These are phyloP conservation scores for Microcebus jonahi DNA, from an alignment of 2,113 vertebrate genomes.

Conservation along the genomic window DNA sequence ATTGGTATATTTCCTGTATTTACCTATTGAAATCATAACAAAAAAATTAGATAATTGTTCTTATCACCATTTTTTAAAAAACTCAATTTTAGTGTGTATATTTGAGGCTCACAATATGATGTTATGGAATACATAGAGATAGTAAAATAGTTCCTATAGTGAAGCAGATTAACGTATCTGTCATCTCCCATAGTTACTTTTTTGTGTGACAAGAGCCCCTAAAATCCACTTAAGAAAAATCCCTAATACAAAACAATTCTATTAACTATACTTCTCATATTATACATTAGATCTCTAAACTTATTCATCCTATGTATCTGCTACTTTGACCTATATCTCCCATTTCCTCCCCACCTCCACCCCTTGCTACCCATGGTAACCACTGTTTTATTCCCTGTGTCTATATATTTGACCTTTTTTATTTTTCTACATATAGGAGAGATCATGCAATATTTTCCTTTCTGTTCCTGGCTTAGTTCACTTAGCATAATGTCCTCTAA, in stretches of 20 bases:
- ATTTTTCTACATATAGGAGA: neutral
- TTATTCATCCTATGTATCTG: neutral
- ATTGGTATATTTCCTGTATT: neutral
- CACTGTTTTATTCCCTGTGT: neutral
- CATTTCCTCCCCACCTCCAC: neutral
- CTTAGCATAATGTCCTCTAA: neutral
- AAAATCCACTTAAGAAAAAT: neutral
- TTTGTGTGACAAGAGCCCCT: neutral
- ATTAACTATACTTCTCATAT: neutral
- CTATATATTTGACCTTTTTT: neutral
- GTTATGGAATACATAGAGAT: neutral
- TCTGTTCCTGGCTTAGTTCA: neutral
- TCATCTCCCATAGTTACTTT: neutral
- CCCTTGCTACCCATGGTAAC: neutral
- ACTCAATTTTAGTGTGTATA: neutral
- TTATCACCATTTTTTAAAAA: neutral
- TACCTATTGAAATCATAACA: neutral
- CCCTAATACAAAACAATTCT: neutral
- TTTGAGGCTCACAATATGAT: neutral
- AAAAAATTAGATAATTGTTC: neutral
- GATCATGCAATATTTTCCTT: neutral
- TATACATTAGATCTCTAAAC: neutral
- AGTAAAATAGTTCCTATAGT: neutral
- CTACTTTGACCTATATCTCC: neutral
- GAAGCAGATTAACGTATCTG: neutral